phyloP scores from a whole-genome alignment of 2,888 invertebrate species.

The Drosophila mayaguana region DNA sequence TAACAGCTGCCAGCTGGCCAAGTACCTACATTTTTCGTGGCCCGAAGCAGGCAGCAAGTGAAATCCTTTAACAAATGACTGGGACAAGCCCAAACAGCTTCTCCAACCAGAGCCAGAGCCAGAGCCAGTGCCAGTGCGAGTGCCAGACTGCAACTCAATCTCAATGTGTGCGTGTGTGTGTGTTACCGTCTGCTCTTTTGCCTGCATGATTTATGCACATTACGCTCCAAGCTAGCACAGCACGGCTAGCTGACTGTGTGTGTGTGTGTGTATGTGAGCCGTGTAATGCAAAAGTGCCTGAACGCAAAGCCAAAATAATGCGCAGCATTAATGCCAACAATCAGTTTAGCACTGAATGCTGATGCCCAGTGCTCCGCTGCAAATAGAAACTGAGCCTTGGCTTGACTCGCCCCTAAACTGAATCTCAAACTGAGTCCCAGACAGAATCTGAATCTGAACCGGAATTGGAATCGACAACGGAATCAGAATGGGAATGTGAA shows the following conservation, averaged over 20 bases:
- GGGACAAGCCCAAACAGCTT: slow-evolving; percentile 27
- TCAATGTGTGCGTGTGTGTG: slow-evolving; percentile 16
- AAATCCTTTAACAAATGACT: slow-evolving; percentile 63
- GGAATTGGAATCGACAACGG: neutral
- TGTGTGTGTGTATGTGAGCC: slow-evolving; percentile 6
- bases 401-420: neutral
- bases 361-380: slow-evolving; percentile 3
- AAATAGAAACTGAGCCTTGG: slow-evolving; percentile 2
- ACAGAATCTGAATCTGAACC: neutral
- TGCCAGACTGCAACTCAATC: slow-evolving; percentile 12
- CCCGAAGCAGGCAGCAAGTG: slow-evolving; percentile 10
- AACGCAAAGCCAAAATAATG: slow-evolving; percentile 49
- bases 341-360: slow-evolving; percentile 33
- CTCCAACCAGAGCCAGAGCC: neutral
- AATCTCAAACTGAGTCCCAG: neutral
- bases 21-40: slow-evolving; percentile 30
- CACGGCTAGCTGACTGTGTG: slow-evolving; percentile 4
- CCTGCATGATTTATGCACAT: slow-evolving; percentile 61
- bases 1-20: slow-evolving; percentile 43
- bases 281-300: slow-evolving; percentile 40
- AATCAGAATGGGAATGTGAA: neutral
- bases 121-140: neutral
- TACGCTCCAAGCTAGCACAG: slow-evolving; percentile 18
- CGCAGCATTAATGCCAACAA: slow-evolving; percentile 53
- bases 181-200: slow-evolving; percentile 24